Evolutionary conservation across 2,797 vertebrate genomes (phyloP).

Genomic region (Aphelocoma californica): DNA sequence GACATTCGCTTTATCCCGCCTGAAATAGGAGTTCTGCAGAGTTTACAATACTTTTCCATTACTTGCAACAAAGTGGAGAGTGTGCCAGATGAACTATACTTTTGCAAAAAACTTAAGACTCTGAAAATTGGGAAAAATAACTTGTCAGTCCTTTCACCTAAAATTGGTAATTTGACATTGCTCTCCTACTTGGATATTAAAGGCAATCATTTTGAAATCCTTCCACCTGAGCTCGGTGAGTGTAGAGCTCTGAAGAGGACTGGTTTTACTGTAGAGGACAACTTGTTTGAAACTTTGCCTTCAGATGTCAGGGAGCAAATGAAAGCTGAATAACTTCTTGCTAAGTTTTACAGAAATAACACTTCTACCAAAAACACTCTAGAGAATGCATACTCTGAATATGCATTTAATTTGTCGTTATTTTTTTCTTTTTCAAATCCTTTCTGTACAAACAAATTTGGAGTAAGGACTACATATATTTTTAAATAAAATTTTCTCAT

Average conservation of each 20-base stretch:
- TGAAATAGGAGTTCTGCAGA: conserved; percentile 96
- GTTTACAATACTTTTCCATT: conserved; percentile 95
- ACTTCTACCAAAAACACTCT: conserved; percentile 79
- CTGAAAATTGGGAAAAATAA: conserved; percentile 95
- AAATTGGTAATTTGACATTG: conserved; percentile 89
- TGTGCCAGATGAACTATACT: conserved; percentile 96
- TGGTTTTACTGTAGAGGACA: conserved; percentile 89
- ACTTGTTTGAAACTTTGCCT: conserved; percentile 95
- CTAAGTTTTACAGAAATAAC: conserved; percentile 66
- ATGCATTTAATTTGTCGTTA: conserved; percentile 65
- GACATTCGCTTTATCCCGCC: conserved; percentile 97
- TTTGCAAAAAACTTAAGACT: conserved; percentile 98
- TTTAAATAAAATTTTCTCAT: conserved; percentile 75
- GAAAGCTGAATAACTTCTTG: conserved; percentile 85
- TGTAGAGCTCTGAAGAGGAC: conserved; percentile 88
- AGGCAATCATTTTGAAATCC: conserved; percentile 94
- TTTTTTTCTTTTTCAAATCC: conserved; percentile 53
- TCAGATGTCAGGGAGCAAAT: conserved; percentile 94
- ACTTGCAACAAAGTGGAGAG: conserved; percentile 96
- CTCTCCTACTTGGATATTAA: conserved; percentile 93
- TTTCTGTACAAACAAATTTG: conserved; percentile 72
- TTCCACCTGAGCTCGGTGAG: conserved; percentile 90
- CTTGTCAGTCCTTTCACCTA: conserved; percentile 91
- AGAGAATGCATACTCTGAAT: conserved; percentile 66
- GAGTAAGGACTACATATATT: conserved; percentile 75